Base-by-base conservation (phyloP, 2,113 vertebrate species). In the Tenebrosternarchus preto region DNA sequence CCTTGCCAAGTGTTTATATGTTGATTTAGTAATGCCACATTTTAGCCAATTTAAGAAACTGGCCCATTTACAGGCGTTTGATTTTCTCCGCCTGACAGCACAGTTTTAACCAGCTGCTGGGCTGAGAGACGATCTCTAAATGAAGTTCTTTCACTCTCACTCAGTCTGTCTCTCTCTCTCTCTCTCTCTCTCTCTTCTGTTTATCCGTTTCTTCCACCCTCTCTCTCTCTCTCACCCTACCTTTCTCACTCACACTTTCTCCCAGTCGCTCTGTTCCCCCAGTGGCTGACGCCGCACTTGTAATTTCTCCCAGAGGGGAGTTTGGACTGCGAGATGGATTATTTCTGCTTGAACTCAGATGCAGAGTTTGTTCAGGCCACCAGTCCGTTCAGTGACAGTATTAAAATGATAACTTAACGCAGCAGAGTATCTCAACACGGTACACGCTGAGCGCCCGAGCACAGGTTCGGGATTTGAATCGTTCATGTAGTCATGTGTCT, bases 1-100 rank as follows among this genome's bases (percentile, higher is more conserved):
- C 61, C 70, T 86, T 86, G 86, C 84, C 88, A 88, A 92, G 89
- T 88, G 90, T 89, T 89, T 89, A 88, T 88, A 82, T 89, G 87
- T 91, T 87, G 90, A 91, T 92, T 92, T 92, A 92, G 90, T 91
- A 88, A 90, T 90, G 91, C 89, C 90, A 88, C 89, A 90, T 88
- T 92, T 90, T 92, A 91, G 90, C 85, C 82, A 91, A 91, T 90
- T 90, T 88, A 82, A 90, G 89, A 88, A 90, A 91, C 88, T 90
- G 88, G 89, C 88, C 43, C 89, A 88, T 86, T 91, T 85, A 88
- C 84, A 82, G 88, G 73, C 12, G 59, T 77, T 80, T 72, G 79
- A 82, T 81, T 79, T 79, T 77, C 76, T 73, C 50, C 46, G 19
- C 57, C 74, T 20, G 67, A 20, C 43, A 31, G 64, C 68, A 50